A percentile compares a stretch with the other conserved stretches of the same genome.
Conservation (phyloP, 1,140 invertebrate genomes). For the Eufriesea mexicana region DNA sequence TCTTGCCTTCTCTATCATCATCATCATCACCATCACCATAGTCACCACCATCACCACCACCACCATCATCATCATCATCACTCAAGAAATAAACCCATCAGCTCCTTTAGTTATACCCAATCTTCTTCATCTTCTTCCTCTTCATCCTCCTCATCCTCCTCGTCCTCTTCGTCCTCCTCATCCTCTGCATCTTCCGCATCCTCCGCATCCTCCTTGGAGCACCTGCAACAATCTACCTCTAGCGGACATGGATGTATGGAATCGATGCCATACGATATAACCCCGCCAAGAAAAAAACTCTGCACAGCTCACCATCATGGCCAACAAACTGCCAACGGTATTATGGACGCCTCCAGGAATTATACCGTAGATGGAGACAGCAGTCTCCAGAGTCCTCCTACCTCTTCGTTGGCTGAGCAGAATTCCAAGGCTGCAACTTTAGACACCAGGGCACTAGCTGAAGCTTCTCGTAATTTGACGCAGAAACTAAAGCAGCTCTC, state of each 20-base stretch:
- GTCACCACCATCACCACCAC: conserved; percentile 69
- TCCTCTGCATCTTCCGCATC: no score
- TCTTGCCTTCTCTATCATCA: conserved; percentile 62
- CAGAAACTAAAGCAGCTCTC: conserved; percentile 95
- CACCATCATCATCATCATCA: conserved; percentile 71
- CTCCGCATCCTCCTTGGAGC: conserved; percentile 24
- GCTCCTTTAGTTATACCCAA: conserved; percentile 5
- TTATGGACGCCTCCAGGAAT: conserved; percentile 43
- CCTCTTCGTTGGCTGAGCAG: conserved; percentile 49
- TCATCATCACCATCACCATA: conserved; percentile 67
- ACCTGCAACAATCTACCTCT: conserved; percentile 51
- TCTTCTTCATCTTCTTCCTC: conserved; percentile 2
- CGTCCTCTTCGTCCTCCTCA: no score
- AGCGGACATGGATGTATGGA: conserved; percentile 41
- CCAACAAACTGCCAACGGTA: conserved; percentile 41
- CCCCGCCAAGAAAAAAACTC: conserved; percentile 74
- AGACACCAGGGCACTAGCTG: conserved; percentile 90
- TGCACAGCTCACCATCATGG: conserved; percentile 72
- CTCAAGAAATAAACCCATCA: conserved; percentile 58
- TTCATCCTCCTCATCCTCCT: no score
- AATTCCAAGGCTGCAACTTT: conserved; percentile 78
- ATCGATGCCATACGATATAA: conserved; percentile 49
- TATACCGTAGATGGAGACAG: conserved; percentile 31
- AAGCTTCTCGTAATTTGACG: conserved; percentile 94
- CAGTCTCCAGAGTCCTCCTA: conserved; percentile 59